phyloP scores from a whole-genome alignment of 2,888 invertebrate genomes.

The Spodoptera littoralis region DNA sequence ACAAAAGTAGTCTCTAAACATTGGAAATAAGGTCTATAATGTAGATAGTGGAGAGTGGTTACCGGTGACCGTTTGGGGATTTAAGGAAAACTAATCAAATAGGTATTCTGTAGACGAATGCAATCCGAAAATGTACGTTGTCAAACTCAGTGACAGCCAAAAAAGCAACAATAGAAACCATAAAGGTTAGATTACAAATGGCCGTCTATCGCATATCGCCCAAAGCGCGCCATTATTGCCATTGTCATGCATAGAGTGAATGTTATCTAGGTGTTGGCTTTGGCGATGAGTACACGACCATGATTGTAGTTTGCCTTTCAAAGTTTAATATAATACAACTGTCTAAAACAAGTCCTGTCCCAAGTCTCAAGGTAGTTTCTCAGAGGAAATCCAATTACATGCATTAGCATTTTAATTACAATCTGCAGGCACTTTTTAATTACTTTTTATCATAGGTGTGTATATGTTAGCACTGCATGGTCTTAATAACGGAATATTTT shows the following conservation, averaged over 20 bases:
- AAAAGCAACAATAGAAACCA: constrained; percentile 2
- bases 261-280: constrained; percentile 10
- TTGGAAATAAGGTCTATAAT: too few species aligned
- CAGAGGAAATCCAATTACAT: neutral
- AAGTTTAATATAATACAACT: constrained; percentile 15
- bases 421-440: neutral
- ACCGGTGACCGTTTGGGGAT: too few species aligned
- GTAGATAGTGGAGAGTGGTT: too few species aligned
- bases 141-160: neutral
- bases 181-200: constrained; percentile 10
- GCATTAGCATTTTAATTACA: constrained; percentile 1
- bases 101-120: too few species aligned
- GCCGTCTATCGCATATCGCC: neutral
- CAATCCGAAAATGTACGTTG: too few species aligned
- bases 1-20: too few species aligned
- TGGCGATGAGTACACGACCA: constrained; percentile 6
- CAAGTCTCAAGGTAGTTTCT: constrained; percentile 15
- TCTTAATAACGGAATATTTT: too few species aligned
- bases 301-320: neutral
- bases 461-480: too few species aligned
- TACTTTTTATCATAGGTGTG: too few species aligned
- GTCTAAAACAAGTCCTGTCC: constrained; percentile 3
- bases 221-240: neutral
- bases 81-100: too few species aligned
- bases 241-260: constrained; percentile 1